Evolutionary conservation across 2,888 invertebrate genomes (phyloP), one percentile per base, ranked within the genome.

Genomic region (Pyrrhia umbra): DNA sequence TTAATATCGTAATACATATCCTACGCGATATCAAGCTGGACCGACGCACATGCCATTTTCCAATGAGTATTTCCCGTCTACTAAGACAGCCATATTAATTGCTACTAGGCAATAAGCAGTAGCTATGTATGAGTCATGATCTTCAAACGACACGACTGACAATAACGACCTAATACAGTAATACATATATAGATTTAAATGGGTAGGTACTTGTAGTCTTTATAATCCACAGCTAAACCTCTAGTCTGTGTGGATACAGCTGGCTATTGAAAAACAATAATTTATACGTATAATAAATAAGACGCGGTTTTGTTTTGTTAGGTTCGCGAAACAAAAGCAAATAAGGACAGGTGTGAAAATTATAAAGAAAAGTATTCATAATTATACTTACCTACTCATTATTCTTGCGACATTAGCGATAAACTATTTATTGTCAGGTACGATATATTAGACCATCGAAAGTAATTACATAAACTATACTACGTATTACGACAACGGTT

Each of bases 231-330:
- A 13, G n/a, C 8, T 21, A 16, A 39, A n/a, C 25, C 1, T 15
- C 21, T 16, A n/a, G 25, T 43, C 15, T 49, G n/a, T 25, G 34
- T 52, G 15, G 20, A 52, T n/a, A 37, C 67, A 69, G 51, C 37
- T 67, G 61, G 13, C 1, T 6, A 8, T n/a, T 10, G 15, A 34
- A 37, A 23, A 39, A 46, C 5, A 67, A 50, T 21, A 6, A 51
- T 40, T 25, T 13, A 1, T 21, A 27, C 25, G 16, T 13, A 6
- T 39, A 9, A 8, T n/a, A 30, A 49, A 20, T n/a, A 16, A 30
- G 25, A 10, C 4, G 27, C 21, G 6, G 16, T 46, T 25, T 25
- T 20, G 57, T 67, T 47, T 67, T 47, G 10, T 64, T 20, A 1
- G 4, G 25, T 20, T 3, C n/a, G n/a, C n/a, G n/a, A 47, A 42